Base-by-base conservation (phyloP, 1,140 invertebrate species). In the Trichonephila inaurata region DNA sequence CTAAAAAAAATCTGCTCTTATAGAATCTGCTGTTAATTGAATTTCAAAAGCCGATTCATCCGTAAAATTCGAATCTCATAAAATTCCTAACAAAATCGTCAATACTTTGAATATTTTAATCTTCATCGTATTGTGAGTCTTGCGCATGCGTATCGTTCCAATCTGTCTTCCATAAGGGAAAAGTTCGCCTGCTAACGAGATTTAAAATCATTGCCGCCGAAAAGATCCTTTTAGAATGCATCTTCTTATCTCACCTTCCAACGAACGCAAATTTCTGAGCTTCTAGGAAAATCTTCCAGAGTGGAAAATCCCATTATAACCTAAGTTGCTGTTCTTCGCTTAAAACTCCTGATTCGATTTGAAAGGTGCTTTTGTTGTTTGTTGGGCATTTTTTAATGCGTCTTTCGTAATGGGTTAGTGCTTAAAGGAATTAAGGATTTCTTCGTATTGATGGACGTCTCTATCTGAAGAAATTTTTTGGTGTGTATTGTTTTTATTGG, bases 261-360 rank as follows among this genome's bases (percentile, higher is more conserved):
- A 51, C 51, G 51, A 91, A 91, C 44, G 89, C 89, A 91, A 91
- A 91, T 91, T 91, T 89, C 40, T 24, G 64, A 62, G 64, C 64
- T 72, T 81, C 72, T 60, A 58, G 69, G 58, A 91, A 91, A 81
- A 72, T 89, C 88, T 81, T 61, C 16, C n/a, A 72, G 89, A 91
- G 89, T 91, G 72, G 89, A 91, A 91, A 91, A 91, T 91, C 89
- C 77, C 60, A 91, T 91, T 91, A 91, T 61, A 82, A 24, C 69
- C 40, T 28, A 81, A 81, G 66, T 77, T 82, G 89, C 69, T 81
- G 89, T 82, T 91, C 69, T 72, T 69, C 77, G 89, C 89, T 91
- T 82, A 61, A 91, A 91, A 91, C 72, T 91, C 89, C 21, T 91
- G 51, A 91, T 91, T 91, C 89, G 72, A 91, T 91, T 91, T 81